These are phyloP conservation scores for Oryzias melastigma DNA, from an alignment of 2,113 vertebrate species.

Conservation along the genomic window DNA sequence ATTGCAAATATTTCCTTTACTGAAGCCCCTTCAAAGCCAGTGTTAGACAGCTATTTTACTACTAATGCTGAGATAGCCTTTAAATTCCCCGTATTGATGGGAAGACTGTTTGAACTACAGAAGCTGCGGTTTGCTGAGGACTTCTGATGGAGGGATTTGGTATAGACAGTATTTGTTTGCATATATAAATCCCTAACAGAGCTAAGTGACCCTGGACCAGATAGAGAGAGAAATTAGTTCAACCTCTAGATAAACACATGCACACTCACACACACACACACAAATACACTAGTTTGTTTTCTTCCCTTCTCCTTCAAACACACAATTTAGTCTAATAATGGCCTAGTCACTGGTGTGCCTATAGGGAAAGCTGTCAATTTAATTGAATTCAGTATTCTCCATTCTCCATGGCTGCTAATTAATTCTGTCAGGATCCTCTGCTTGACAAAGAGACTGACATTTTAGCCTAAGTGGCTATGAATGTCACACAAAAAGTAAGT, in stretches of 20 bases:
- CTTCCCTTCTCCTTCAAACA: slow-evolving; percentile 10
- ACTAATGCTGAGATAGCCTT: slow-evolving; percentile 27
- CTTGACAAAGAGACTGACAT: slow-evolving; percentile 74
- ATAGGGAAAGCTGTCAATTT: slow-evolving; percentile 74
- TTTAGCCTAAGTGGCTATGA: slow-evolving; percentile 57
- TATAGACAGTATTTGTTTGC: slow-evolving; percentile 45
- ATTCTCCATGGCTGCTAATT: slow-evolving; percentile 72
- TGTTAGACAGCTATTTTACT: slow-evolving; percentile 23
- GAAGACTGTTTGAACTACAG: slow-evolving; percentile 30
- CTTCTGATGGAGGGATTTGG: slow-evolving; percentile 42
- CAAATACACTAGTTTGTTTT: slow-evolving; percentile 11
- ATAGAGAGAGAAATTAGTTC: slow-evolving; percentile 54
- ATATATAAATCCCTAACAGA: slow-evolving; percentile 58
- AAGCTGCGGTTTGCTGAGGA: slow-evolving; percentile 19
- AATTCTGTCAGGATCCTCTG: slow-evolving; percentile 74
- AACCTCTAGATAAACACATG: slow-evolving; percentile 58
- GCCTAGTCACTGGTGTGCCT: slow-evolving; percentile 64
- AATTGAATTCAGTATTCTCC: slow-evolving; percentile 74
- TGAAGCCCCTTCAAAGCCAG: slow-evolving; percentile 3
- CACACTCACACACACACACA: slow-evolving; percentile 10
- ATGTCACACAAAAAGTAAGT: slow-evolving; percentile 50
- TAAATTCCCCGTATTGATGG: slow-evolving; percentile 26
- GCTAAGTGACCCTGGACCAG: slow-evolving; percentile 41
- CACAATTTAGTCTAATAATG: slow-evolving; percentile 66
- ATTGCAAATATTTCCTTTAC: slow-evolving; percentile 16